A percentile compares a stretch with the other conserved stretches of the same genome.
Conservation (phyloP, 2,797 vertebrate genomes). For the Platalea minor region DNA sequence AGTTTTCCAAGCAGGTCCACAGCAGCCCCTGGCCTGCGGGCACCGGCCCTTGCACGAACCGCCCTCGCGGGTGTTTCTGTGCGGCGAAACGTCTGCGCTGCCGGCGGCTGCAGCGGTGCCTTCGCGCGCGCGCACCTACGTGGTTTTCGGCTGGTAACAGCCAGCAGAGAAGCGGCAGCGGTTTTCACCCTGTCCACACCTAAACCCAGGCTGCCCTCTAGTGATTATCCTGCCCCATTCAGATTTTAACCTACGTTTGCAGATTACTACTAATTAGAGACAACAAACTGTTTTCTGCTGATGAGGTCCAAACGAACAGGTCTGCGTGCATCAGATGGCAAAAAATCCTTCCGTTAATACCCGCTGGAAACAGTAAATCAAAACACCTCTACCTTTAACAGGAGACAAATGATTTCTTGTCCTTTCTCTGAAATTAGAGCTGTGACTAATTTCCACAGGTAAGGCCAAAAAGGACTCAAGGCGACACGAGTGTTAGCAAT, state of each 20-base stretch:
- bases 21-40: neutral
- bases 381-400: neutral
- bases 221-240: neutral
- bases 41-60: neutral
- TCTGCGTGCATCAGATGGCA: neutral
- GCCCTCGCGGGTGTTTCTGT: neutral
- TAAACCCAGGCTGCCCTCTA: constrained; percentile 5
- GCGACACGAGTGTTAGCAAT: neutral
- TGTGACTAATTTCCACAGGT: neutral
- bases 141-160: accelerated
- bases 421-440: neutral
- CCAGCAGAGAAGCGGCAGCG: accelerated
- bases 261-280: neutral
- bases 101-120: accelerated
- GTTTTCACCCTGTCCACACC: neutral
- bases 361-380: no score
- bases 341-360: neutral
- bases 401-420: neutral
- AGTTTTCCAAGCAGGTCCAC: no score
- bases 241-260: accelerated
- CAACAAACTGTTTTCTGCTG: neutral
- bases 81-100: accelerated
- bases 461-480: no score
- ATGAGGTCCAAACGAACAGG: no score
- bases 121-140: accelerated